A percentile compares a stretch with the other conserved stretches of the same genome.
Conservation (phyloP, 2,888 invertebrate species). For the Spicauda simplicius region DNA sequence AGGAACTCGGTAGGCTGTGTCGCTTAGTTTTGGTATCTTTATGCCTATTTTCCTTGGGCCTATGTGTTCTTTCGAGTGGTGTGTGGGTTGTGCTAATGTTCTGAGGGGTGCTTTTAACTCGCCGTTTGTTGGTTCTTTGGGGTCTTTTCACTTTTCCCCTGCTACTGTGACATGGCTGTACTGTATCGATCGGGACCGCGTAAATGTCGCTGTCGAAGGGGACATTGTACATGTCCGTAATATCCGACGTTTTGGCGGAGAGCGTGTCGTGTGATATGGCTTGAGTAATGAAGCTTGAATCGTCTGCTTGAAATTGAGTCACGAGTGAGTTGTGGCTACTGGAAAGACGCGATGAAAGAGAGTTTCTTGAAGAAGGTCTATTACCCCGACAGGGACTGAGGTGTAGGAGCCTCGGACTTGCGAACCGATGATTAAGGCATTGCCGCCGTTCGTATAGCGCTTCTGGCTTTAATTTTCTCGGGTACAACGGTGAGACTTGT, state of each 20-base stretch:
- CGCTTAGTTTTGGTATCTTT: slow-evolving; percentile 84
- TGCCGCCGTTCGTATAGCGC: slow-evolving; percentile 71
- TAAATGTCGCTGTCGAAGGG: slow-evolving; percentile 95
- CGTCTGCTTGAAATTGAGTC: slow-evolving; percentile 90
- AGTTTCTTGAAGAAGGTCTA: slow-evolving; percentile 90
- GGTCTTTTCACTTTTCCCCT: slow-evolving; percentile 71
- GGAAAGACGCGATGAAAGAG: slow-evolving; percentile 91
- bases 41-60: slow-evolving; percentile 61
- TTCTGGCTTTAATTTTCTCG: slow-evolving; percentile 70
- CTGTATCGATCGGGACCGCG: slow-evolving; percentile 93
- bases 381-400: slow-evolving; percentile 85
- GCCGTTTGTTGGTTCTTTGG: slow-evolving; percentile 67
- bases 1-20: slow-evolving; percentile 89
- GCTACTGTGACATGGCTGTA: slow-evolving; percentile 83
- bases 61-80: slow-evolving; percentile 57
- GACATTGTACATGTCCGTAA: slow-evolving; percentile 94
- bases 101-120: slow-evolving; percentile 67
- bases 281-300: slow-evolving; percentile 94
- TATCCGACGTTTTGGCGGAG: slow-evolving; percentile 88
- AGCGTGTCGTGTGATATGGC: slow-evolving; percentile 95
- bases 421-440: slow-evolving; percentile 72
- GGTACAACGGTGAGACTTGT: slow-evolving; percentile 70
- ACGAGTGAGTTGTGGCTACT: slow-evolving; percentile 94
- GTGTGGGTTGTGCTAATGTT: slow-evolving; percentile 59
- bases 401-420: slow-evolving; percentile 81